Evolutionary conservation across 2,113 vertebrate species (phyloP).

Genomic region (Pavo muticus): DNA sequence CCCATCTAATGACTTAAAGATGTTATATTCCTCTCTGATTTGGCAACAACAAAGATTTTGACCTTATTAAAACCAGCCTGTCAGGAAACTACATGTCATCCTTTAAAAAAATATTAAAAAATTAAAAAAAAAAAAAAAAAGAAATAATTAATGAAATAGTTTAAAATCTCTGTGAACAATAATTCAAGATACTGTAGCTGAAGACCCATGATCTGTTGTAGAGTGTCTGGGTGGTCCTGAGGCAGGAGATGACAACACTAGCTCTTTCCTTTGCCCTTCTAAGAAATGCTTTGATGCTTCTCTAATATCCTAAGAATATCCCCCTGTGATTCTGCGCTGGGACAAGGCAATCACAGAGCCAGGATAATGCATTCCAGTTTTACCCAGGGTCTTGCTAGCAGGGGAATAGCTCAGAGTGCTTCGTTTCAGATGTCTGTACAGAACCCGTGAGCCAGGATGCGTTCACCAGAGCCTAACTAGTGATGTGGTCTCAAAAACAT

Average conservation of each 20-base stretch:
- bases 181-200: constrained; percentile 62
- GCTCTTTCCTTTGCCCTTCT: constrained; percentile 59
- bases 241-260: constrained; percentile 65
- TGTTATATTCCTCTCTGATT: constrained; percentile 73
- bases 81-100: constrained; percentile 75
- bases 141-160: neutral
- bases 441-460: constrained; percentile 34
- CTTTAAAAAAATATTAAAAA: neutral
- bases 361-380: constrained; percentile 62
- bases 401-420: constrained; percentile 20
- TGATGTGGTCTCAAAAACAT: constrained; percentile 17
- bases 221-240: constrained; percentile 69
- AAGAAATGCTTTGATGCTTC: constrained; percentile 74
- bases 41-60: constrained; percentile 73
- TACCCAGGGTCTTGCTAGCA: constrained; percentile 8
- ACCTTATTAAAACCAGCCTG: constrained; percentile 77
- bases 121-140: neutral
- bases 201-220: constrained; percentile 51
- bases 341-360: constrained; percentile 10
- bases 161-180: constrained; percentile 60
- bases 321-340: constrained; percentile 42
- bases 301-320: constrained; percentile 63
- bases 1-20: constrained; percentile 77
- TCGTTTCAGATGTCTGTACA: constrained; percentile 36
- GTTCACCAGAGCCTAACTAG: neutral